A percentile compares a stretch with the other conserved stretches of the same genome.
These are phyloP conservation scores for Volucella bombylans DNA, from an alignment of 2,888 invertebrate species.

Conservation along the genomic window DNA sequence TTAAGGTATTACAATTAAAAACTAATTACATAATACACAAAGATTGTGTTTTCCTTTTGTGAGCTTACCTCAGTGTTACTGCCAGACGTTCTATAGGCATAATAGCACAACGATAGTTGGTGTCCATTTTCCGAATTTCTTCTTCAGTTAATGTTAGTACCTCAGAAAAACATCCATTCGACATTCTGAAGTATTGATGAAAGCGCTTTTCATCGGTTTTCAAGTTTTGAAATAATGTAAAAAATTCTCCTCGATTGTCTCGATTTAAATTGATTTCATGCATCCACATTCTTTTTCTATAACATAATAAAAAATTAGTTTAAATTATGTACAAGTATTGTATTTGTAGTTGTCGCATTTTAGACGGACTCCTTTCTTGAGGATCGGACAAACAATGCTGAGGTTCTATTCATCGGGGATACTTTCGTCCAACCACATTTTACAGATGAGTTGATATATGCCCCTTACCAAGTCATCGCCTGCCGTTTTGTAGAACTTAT, in stretches of 20 bases:
- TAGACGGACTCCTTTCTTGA: too few relatives aligned
- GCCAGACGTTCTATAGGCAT: slow-evolving; percentile 1
- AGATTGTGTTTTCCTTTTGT: background rate
- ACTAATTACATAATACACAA: background rate
- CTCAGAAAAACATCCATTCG: background rate
- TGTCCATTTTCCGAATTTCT: slow-evolving; percentile 4
- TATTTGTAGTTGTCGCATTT: too few relatives aligned
- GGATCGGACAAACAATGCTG: too few relatives aligned
- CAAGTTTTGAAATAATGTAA: slow-evolving; percentile 1
- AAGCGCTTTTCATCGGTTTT: slow-evolving; percentile 7
- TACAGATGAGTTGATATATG: too few relatives aligned
- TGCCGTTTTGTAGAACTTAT: too few relatives aligned
- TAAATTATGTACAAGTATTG: too few relatives aligned
- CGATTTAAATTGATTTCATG: slow-evolving; percentile 10
- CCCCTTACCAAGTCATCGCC: too few relatives aligned
- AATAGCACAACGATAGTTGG: slow-evolving; percentile 1
- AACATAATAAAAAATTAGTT: background rate
- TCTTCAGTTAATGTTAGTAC: slow-evolving; percentile 7
- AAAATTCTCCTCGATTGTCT: background rate
- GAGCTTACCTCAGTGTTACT: slow-evolving; percentile 8
- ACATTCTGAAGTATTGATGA: slow-evolving; percentile 11
- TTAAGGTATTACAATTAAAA: slow-evolving; percentile 2
- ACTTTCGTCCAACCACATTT: too few relatives aligned
- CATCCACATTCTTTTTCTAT: slow-evolving; percentile 9
- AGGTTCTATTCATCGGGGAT: too few relatives aligned